phyloP scores from a whole-genome alignment of 1,140 invertebrate genomes.

The Papilio dardanus region DNA sequence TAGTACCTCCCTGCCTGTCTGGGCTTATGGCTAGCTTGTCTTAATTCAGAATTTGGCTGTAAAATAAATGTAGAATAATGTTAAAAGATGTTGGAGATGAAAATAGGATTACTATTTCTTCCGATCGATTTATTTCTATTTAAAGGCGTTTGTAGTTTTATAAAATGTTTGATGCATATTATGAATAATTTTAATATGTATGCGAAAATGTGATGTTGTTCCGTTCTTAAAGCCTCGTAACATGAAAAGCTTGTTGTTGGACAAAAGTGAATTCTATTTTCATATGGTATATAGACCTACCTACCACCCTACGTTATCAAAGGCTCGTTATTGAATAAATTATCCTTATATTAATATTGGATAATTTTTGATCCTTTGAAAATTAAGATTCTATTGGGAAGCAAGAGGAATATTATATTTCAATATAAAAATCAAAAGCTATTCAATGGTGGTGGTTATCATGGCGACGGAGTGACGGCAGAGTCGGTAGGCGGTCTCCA shows the following conservation, averaged over 20 bases:
- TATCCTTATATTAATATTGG: not conserved
- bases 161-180: not conserved
- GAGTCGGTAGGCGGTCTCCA: slow-evolving; percentile 66
- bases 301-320: not conserved
- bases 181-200: not conserved
- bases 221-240: not conserved
- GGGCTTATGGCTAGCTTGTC: no score
- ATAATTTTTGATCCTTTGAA: slow-evolving; percentile 8
- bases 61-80: no score
- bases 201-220: not conserved
- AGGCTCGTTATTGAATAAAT: not conserved
- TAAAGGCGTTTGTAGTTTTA: no score
- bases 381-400: slow-evolving; percentile 18
- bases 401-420: slow-evolving; percentile 25
- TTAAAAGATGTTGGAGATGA: no score
- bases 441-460: slow-evolving; percentile 54
- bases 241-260: not conserved
- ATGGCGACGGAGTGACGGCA: slow-evolving; percentile 67
- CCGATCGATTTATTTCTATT: no score
- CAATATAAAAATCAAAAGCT: slow-evolving; percentile 43
- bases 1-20: no score
- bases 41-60: no score
- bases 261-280: not conserved
- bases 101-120: no score
- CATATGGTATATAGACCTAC: not conserved